Percentiles rank a stretch among this genome's conserved stretches.
These are phyloP conservation scores for Acronicta aceris DNA, from an alignment of 2,888 invertebrate genomes.

Conservation along the genomic window DNA sequence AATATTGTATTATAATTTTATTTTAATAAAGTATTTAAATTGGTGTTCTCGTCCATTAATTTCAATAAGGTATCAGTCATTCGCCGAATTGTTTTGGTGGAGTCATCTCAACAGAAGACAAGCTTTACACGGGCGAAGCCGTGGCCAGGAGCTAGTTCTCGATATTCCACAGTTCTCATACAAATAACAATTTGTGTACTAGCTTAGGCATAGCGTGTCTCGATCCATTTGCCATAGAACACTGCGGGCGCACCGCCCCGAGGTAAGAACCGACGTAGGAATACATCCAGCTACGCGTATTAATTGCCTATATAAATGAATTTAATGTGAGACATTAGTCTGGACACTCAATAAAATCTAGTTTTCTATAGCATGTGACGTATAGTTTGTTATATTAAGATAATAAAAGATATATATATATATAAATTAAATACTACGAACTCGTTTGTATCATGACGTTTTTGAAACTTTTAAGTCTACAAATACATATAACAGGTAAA, in stretches of 20 bases:
- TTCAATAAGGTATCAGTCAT: too few species aligned
- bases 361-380: conserved; percentile 33
- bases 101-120: too few species aligned
- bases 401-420: too few species aligned
- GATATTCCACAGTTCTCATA: conserved; percentile 61
- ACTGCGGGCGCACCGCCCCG: conserved; percentile 65
- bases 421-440: too few species aligned
- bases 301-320: conserved; percentile 81
- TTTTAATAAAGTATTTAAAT: too few species aligned
- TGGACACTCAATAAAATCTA: conserved; percentile 56
- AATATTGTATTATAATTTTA: too few species aligned
- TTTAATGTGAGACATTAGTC: conserved; percentile 76
- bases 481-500: too few species aligned
- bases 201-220: conserved; percentile 72
- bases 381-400: conserved; percentile 19
- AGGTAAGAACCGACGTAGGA: conserved; percentile 52
- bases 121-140: not conserved
- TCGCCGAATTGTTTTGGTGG: too few species aligned
- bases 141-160: conserved; percentile 5
- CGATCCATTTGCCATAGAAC: conserved; percentile 70
- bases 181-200: conserved; percentile 58
- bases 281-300: conserved; percentile 73
- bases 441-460: too few species aligned
- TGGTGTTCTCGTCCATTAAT: too few species aligned
- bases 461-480: too few species aligned